Evolutionary conservation across 2,888 invertebrate genomes (phyloP).

Genomic region (Nomada hirtipes): DNA sequence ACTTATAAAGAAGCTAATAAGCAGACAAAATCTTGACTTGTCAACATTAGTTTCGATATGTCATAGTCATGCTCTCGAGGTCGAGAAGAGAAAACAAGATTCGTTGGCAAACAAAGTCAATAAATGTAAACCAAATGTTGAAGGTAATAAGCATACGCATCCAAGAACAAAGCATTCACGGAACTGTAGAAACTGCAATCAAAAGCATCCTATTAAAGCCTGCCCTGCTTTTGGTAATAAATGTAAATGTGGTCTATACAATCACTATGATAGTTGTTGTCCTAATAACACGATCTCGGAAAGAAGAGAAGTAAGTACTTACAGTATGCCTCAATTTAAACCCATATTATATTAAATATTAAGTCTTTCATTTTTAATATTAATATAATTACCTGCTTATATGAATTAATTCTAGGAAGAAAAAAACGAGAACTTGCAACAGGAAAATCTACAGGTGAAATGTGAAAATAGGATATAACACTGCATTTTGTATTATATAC

Average conservation of each 20-base stretch:
- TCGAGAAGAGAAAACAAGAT: not conserved
- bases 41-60: constrained; percentile 30
- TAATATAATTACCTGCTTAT: constrained; percentile 1
- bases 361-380: not conserved
- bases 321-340: not conserved
- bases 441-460: not conserved
- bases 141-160: not conserved
- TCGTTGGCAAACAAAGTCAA: not conserved
- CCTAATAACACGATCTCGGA: not conserved
- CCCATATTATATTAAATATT: not conserved
- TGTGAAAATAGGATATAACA: not conserved
- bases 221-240: constrained; percentile 65
- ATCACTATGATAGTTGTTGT: constrained; percentile 55
- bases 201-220: constrained; percentile 38
- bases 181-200: constrained; percentile 53
- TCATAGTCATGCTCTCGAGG: constrained; percentile 26
- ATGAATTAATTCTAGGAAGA: not conserved
- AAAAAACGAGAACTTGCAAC: not conserved
- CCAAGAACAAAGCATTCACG: not conserved
- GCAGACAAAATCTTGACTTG: constrained; percentile 47
- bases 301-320: not conserved
- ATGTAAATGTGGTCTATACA: constrained; percentile 56
- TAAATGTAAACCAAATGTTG: not conserved
- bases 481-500: not conserved
- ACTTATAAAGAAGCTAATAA: constrained; percentile 42